A percentile compares a stretch with the other conserved stretches of the same genome.
These are phyloP conservation scores for Eurystomus gularis DNA, from an alignment of 2,113 vertebrate genomes.

Conservation along the genomic window DNA sequence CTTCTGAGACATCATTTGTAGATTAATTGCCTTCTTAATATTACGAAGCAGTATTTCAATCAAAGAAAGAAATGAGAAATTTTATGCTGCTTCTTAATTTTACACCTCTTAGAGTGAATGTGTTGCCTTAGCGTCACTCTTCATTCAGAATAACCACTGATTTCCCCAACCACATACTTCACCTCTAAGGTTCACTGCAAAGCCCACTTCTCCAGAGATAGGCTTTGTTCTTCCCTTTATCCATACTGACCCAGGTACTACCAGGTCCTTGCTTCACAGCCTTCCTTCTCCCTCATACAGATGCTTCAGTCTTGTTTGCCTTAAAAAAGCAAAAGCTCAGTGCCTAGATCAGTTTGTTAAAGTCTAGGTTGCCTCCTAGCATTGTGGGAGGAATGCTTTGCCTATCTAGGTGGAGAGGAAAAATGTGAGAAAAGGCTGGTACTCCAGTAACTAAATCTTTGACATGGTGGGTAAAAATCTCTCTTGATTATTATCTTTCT, in stretches of 20 bases:
- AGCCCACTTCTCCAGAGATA: background rate
- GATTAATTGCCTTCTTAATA: background rate
- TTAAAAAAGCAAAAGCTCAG: background rate
- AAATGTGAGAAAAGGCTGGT: background rate
- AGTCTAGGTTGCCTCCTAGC: background rate
- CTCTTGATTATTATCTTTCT: no score
- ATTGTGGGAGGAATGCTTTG: background rate
- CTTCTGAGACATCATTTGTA: background rate
- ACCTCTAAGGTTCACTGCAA: background rate
- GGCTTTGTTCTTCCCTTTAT: background rate
- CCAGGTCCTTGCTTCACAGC: background rate
- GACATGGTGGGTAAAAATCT: background rate
- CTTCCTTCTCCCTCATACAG: background rate
- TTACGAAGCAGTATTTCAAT: background rate
- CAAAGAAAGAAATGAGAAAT: background rate
- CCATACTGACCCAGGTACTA: background rate
- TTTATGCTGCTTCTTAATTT: background rate
- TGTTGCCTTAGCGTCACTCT: background rate
- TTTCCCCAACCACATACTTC: background rate
- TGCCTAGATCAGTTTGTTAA: background rate
- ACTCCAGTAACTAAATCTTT: background rate
- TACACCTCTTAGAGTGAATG: background rate
- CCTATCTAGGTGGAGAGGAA: background rate
- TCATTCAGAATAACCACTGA: background rate
- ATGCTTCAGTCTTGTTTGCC: background rate